Evolutionary conservation across 2,888 invertebrate species (phyloP).

Genomic region (Dicyrtomina minuta): DNA sequence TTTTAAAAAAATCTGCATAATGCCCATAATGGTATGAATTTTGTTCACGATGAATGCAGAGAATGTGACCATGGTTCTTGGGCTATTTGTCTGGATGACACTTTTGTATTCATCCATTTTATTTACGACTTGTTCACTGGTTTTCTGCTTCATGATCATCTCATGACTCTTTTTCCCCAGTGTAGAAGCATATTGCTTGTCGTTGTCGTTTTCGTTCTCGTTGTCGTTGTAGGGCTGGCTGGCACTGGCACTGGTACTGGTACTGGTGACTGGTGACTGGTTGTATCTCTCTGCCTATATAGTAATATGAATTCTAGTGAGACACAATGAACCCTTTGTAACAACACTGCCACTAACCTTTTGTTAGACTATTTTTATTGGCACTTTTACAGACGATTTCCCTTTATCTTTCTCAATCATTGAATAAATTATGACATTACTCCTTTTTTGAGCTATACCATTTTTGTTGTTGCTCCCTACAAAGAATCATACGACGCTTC

Average conservation of each 20-base stretch:
- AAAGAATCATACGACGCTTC: too few relatives aligned
- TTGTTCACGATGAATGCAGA: neutral
- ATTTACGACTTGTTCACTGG: constrained; percentile 8
- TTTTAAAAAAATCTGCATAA: constrained; percentile 3
- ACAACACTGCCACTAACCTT: neutral
- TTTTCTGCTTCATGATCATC: neutral
- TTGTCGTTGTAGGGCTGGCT: neutral
- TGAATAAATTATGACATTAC: constrained; percentile 4
- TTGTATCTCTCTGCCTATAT: too few relatives aligned
- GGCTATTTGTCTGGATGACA: neutral
- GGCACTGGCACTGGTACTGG: too few relatives aligned
- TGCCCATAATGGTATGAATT: neutral
- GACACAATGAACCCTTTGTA: neutral
- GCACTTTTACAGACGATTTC: constrained; percentile 7
- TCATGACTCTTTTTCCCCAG: too few relatives aligned
- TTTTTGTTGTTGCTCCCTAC: too few relatives aligned
- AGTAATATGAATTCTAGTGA: too few relatives aligned
- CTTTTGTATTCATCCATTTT: constrained; percentile 10
- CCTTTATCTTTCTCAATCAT: constrained; percentile 3
- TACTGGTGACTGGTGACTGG: too few relatives aligned
- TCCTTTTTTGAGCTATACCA: too few relatives aligned
- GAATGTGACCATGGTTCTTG: neutral
- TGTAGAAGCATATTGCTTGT: too few relatives aligned
- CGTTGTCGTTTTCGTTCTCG: neutral
- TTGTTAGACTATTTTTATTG: neutral